Evolutionary conservation across 2,888 invertebrate species (phyloP).

Genomic region (Acanthosepion lycidas): DNA sequence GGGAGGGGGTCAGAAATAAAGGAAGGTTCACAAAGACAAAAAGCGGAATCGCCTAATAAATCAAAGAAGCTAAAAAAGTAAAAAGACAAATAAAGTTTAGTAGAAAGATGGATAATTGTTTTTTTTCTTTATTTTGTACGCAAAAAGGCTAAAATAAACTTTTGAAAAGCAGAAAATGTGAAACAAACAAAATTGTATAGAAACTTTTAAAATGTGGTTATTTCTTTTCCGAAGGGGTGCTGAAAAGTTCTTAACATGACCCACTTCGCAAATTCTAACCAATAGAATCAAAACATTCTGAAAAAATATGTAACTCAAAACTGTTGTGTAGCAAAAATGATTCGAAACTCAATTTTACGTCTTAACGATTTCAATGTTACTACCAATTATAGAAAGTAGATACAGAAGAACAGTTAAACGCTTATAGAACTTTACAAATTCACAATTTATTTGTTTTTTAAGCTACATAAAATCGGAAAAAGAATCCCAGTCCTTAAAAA

Average conservation of each 20-base stretch:
- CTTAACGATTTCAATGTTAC: background rate
- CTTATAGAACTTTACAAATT: too few relatives aligned
- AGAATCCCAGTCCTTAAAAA: too few relatives aligned
- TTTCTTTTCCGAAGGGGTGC: background rate
- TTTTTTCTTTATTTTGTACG: background rate
- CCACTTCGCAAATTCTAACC: too few relatives aligned
- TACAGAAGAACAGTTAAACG: too few relatives aligned
- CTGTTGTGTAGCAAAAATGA: background rate
- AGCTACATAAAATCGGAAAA: too few relatives aligned
- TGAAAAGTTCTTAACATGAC: too few relatives aligned
- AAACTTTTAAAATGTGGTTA: background rate
- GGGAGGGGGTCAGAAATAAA: background rate
- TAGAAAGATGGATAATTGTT: background rate
- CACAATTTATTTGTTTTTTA: too few relatives aligned
- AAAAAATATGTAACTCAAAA: background rate
- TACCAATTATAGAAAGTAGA: too few relatives aligned
- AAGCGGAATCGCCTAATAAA: background rate
- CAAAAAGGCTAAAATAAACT: background rate
- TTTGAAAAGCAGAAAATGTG: background rate
- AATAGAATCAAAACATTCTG: background rate
- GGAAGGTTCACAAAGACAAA: background rate
- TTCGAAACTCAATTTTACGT: background rate
- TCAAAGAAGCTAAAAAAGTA: background rate
- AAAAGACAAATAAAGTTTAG: background rate
- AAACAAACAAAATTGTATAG: background rate